Conservation (phyloP, 2,113 vertebrate genomes). For the Amblyopsis rosae region DNA sequence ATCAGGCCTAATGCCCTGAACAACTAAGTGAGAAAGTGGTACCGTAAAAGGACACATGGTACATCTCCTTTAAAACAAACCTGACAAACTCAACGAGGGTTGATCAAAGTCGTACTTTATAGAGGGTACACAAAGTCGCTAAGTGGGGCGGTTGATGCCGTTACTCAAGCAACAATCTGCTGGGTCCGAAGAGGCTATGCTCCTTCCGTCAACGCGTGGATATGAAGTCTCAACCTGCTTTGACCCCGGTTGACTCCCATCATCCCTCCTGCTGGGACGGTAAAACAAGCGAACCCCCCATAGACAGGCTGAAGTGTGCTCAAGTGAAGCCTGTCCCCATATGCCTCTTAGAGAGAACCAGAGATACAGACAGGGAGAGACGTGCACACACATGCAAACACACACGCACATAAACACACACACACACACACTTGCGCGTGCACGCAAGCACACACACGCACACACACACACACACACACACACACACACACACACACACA, state of each 20-base stretch:
- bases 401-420: too few relatives aligned
- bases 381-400: not conserved
- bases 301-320: conserved; percentile 63
- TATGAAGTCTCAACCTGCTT: conserved; percentile 57
- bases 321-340: conserved; percentile 62
- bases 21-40: conserved; percentile 36
- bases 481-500: not conserved
- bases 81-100: conserved; percentile 47
- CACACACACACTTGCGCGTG: too few relatives aligned
- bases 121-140: conserved; percentile 56
- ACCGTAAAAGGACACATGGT: conserved; percentile 3
- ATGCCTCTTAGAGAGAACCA: conserved; percentile 32
- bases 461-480: conserved; percentile 3
- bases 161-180: conserved; percentile 72
- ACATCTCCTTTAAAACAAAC: conserved; percentile 51
- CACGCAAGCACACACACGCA: not conserved
- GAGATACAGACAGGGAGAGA: not conserved
- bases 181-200: conserved; percentile 65
- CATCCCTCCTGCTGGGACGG: conserved; percentile 69
- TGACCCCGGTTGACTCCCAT: conserved; percentile 73
- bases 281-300: conserved; percentile 74
- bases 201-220: conserved; percentile 63
- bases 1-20: not conserved
- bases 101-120: conserved; percentile 69
- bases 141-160: conserved; percentile 33